Conservation (phyloP, 1,140 invertebrate genomes). For the Pseudobourletiella spinata region DNA sequence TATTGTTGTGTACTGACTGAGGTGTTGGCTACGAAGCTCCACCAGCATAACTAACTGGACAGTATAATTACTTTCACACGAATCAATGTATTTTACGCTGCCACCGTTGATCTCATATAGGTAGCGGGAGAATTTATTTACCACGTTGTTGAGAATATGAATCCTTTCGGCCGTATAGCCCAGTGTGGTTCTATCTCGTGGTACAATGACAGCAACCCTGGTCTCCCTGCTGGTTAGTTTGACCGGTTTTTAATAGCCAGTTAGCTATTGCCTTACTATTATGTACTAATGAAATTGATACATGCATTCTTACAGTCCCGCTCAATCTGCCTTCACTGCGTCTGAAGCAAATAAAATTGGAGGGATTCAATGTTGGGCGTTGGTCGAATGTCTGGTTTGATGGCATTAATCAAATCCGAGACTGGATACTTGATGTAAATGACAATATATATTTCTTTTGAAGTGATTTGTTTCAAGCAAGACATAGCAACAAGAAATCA, state of each 20-base stretch:
- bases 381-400: slow-evolving; percentile 47
- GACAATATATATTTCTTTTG: no score
- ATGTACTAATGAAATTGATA: no score
- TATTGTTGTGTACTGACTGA: not conserved
- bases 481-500: slow-evolving; percentile 42
- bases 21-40: no score
- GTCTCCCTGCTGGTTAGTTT: no score
- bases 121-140: slow-evolving; percentile 58
- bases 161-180: slow-evolving; percentile 49
- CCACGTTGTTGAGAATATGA: slow-evolving; percentile 53
- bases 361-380: slow-evolving; percentile 50
- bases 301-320: slow-evolving; percentile 39
- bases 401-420: slow-evolving; percentile 49
- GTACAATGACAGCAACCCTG: no score
- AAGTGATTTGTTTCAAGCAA: slow-evolving; percentile 42
- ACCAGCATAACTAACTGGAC: no score
- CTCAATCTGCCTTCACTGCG: slow-evolving; percentile 47
- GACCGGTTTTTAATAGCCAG: no score
- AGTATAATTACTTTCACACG: no score
- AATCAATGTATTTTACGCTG: not conserved
- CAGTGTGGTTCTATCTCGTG: no score
- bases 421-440: slow-evolving; percentile 54
- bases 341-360: slow-evolving; percentile 49
- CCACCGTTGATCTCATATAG: slow-evolving; percentile 38
- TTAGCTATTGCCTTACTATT: no score